These are phyloP conservation scores for Zophobas atratus DNA, from an alignment of 1,140 invertebrate species.

Conservation along the genomic window DNA sequence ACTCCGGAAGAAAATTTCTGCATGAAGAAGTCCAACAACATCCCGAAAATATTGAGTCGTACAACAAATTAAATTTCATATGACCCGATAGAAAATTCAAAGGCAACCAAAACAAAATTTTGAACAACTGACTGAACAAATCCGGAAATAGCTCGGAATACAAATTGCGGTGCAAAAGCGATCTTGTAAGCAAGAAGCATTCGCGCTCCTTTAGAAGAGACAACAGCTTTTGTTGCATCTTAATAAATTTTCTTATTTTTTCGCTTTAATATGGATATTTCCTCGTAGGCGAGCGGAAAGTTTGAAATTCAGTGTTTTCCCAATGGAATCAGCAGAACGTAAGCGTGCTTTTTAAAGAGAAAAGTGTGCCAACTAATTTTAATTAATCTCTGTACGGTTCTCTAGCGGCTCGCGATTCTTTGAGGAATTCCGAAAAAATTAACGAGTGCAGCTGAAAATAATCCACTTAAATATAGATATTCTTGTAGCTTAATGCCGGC, in stretches of 20 bases:
- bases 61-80: constrained; percentile 37
- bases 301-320: neutral
- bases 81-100: constrained; percentile 29
- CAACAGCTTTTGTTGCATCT: constrained; percentile 45
- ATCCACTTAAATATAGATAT: constrained; percentile 8
- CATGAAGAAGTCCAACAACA: constrained; percentile 17
- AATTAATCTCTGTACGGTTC: neutral
- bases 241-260: constrained; percentile 41
- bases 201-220: neutral
- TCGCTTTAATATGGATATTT: constrained; percentile 18
- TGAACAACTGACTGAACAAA: constrained; percentile 30
- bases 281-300: neutral
- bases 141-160: constrained; percentile 40
- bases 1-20: constrained; percentile 16
- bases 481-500: neutral
- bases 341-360: neutral
- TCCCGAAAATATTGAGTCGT: constrained; percentile 30
- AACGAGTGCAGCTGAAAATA: constrained; percentile 1
- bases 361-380: neutral
- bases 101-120: constrained; percentile 40
- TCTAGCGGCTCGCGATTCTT: neutral
- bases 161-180: constrained; percentile 34
- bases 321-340: neutral
- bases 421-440: neutral
- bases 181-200: constrained; percentile 27